These are phyloP conservation scores for Eupleurogrammus muticus DNA, from an alignment of 2,797 vertebrate species.

Conservation along the genomic window DNA sequence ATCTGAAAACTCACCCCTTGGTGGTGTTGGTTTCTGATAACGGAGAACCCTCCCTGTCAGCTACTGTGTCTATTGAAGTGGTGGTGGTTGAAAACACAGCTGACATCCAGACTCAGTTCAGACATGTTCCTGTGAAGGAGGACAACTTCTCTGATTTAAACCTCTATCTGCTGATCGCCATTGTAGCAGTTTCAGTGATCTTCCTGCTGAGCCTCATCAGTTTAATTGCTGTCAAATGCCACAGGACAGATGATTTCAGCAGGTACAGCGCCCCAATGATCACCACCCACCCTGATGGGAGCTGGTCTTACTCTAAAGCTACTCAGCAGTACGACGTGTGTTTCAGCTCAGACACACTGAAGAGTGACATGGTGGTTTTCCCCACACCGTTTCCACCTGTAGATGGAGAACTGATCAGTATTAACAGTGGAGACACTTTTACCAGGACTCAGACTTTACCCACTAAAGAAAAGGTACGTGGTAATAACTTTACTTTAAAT, in stretches of 20 bases:
- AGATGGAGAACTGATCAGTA: slow-evolving; percentile 17
- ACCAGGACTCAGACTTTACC: slow-evolving; percentile 22
- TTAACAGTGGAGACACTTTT: slow-evolving; percentile 23
- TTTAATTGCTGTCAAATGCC: slow-evolving; percentile 15
- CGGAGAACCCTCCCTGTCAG: slow-evolving; percentile 19
- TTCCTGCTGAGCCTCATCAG: slow-evolving; percentile 17
- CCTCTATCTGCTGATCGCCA: slow-evolving; percentile 17
- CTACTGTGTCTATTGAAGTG: slow-evolving; percentile 25
- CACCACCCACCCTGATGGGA: slow-evolving; percentile 28
- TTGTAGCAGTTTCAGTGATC: slow-evolving; percentile 12
- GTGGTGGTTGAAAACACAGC: slow-evolving; percentile 23
- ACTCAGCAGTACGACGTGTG: slow-evolving; percentile 29
- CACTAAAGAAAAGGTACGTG: not conserved
- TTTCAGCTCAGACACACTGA: slow-evolving; percentile 26
- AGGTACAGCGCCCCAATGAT: slow-evolving; percentile 28
- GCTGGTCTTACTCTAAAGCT: slow-evolving; percentile 32
- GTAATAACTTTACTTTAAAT: not conserved
- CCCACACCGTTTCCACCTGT: not conserved
- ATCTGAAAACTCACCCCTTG: slow-evolving; percentile 4
- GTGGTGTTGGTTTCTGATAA: slow-evolving; percentile 22
- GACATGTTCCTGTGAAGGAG: slow-evolving; percentile 22
- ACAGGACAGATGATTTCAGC: slow-evolving; percentile 19
- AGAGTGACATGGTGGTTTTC: slow-evolving; percentile 24
- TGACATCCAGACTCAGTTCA: slow-evolving; percentile 24
- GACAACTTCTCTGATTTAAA: slow-evolving; percentile 18